phyloP scores from a whole-genome alignment of 2,797 vertebrate genomes.

The Danio jaintianensis region DNA sequence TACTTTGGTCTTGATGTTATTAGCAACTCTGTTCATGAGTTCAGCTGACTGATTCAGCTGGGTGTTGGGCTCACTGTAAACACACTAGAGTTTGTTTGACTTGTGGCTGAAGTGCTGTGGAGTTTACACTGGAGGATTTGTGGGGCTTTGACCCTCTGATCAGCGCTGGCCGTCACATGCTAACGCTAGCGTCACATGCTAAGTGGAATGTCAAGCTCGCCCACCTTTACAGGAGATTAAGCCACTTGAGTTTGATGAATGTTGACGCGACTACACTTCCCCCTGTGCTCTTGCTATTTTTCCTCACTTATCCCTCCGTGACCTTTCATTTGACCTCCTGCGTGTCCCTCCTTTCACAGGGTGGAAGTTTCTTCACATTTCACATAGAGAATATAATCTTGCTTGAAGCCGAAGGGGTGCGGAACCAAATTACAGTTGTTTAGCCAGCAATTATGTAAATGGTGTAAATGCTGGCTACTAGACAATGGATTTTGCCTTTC shows the following conservation, averaged over 20 bases:
- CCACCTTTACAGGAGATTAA: slow-evolving; percentile 81
- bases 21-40: slow-evolving; percentile 10
- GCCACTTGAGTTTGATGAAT: slow-evolving; percentile 77
- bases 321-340: slow-evolving; percentile 39
- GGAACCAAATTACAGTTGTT: background rate
- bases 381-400: slow-evolving; percentile 28
- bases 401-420: slow-evolving; percentile 17
- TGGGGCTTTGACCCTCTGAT: slow-evolving; percentile 76
- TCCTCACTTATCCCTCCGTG: slow-evolving; percentile 41
- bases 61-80: slow-evolving; percentile 18
- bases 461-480: background rate
- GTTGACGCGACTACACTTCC: slow-evolving; percentile 62
- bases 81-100: slow-evolving; percentile 61
- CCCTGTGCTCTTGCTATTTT: slow-evolving; percentile 48
- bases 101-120: slow-evolving; percentile 78
- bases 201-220: slow-evolving; percentile 79
- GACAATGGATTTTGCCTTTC: background rate
- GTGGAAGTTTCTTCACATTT: slow-evolving; percentile 32
- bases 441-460: slow-evolving; percentile 14
- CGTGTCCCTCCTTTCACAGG: slow-evolving; percentile 30
- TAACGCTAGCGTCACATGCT: slow-evolving; percentile 64
- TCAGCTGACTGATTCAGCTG: slow-evolving; percentile 12
- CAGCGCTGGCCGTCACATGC: slow-evolving; percentile 49
- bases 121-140: slow-evolving; percentile 82
- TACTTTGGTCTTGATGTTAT: slow-evolving; percentile 29